Conservation (phyloP, 2,888 invertebrate genomes). For the Watsonalla cultraria region DNA sequence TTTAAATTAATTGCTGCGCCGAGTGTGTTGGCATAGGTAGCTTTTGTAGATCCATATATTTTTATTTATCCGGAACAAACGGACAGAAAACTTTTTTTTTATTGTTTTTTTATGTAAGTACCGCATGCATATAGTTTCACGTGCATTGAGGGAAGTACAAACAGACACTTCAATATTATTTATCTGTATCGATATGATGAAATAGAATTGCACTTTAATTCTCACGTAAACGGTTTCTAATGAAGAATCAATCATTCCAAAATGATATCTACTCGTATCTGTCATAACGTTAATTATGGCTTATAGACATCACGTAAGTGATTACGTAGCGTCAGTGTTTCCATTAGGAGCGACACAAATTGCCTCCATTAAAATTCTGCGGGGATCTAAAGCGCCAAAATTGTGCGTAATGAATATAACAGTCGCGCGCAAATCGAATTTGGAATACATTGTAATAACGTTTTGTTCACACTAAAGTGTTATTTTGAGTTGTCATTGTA, state of each 20-base stretch:
- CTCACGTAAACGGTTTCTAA: no score
- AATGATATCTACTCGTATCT: background rate
- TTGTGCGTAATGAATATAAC: constrained; percentile 43
- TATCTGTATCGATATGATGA: no score
- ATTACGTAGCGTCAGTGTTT: constrained; percentile 14
- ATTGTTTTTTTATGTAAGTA: no score
- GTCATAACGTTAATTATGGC: constrained; percentile 30
- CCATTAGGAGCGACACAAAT: constrained; percentile 51
- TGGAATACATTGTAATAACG: constrained; percentile 31
- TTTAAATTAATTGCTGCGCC: no score
- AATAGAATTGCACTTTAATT: no score
- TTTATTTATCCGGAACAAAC: no score
- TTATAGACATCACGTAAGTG: constrained; percentile 22
- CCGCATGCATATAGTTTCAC: no score
- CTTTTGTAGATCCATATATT: no score
- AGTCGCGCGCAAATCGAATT: constrained; percentile 36
- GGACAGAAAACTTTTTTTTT: no score
- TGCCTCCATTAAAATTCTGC: constrained; percentile 55
- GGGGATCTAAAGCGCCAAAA: constrained; percentile 46
- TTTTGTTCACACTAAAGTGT: constrained; percentile 1
- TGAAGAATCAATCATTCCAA: background rate
- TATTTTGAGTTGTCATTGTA: background rate
- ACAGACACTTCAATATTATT: no score
- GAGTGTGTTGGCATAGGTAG: no score
- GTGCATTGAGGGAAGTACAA: no score